Percentiles rank a stretch among this genome's conserved stretches.
Evolutionary conservation across 2,113 vertebrate species (phyloP).

Genomic region (Pterocles gutturalis): DNA sequence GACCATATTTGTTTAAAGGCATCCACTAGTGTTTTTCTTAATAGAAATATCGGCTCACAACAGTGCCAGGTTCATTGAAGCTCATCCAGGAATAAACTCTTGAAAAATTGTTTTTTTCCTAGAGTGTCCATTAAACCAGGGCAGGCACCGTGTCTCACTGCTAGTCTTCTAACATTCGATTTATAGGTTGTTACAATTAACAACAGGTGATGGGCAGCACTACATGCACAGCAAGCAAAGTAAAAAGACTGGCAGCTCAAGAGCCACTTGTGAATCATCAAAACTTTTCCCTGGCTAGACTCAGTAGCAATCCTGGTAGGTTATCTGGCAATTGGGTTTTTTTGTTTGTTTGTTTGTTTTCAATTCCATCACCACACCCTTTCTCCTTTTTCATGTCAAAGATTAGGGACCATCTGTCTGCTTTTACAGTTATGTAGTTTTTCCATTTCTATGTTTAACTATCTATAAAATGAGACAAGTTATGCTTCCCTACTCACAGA

Average conservation of each 20-base stretch:
- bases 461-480: background rate
- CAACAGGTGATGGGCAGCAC: constrained; percentile 50
- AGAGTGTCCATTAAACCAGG: background rate
- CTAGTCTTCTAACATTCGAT: constrained; percentile 22
- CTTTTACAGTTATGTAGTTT: background rate
- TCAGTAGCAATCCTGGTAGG: background rate
- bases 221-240: background rate
- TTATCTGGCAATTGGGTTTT: background rate
- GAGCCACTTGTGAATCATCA: constrained; percentile 45
- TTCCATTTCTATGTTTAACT: background rate
- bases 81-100: constrained; percentile 35
- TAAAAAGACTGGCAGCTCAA: constrained; percentile 19
- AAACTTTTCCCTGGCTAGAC: constrained; percentile 16
- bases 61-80: background rate
- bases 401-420: background rate
- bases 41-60: constrained; percentile 32
- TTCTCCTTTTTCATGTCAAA: background rate
- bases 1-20: constrained; percentile 40
- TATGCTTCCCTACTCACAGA: background rate
- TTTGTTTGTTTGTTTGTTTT: background rate
- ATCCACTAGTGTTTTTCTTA: constrained; percentile 33
- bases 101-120: constrained; percentile 25
- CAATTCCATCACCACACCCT: background rate
- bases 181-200: constrained; percentile 67
- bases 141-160: background rate